Conservation (phyloP, 2,113 vertebrate species). For the Corythoichthys intestinalis region DNA sequence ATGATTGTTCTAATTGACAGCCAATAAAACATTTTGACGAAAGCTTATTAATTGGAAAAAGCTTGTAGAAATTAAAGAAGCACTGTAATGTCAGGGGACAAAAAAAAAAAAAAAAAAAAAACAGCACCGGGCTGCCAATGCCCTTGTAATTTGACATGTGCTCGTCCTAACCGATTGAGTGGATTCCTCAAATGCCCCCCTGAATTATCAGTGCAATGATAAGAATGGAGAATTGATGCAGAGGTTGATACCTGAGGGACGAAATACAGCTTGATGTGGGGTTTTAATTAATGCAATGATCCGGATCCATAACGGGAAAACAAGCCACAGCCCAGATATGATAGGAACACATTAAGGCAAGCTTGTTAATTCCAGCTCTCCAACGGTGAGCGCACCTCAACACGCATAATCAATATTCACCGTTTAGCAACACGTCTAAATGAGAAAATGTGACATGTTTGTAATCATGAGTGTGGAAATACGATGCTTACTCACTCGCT, state of each 20-base stretch:
- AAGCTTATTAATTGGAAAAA: constrained; percentile 44
- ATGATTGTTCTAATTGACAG: constrained; percentile 50
- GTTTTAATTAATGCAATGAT: constrained; percentile 45
- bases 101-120: constrained; percentile 8
- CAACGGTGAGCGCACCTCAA: constrained; percentile 17
- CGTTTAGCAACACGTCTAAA: not conserved
- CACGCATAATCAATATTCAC: not conserved
- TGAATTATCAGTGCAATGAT: constrained; percentile 30
- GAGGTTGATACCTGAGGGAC: constrained; percentile 6
- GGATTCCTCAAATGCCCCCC: constrained; percentile 33
- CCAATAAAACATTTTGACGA: constrained; percentile 32
- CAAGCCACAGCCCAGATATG: constrained; percentile 67
- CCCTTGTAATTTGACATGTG: constrained; percentile 61
- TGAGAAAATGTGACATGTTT: not conserved
- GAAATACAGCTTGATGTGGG: constrained; percentile 33
- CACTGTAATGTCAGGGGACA: constrained; percentile 30
- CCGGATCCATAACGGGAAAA: constrained; percentile 38
- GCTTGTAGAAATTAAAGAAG: constrained; percentile 22
- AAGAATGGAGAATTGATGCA: constrained; percentile 16
- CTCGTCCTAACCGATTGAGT: constrained; percentile 35
- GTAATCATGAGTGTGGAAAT: too few species aligned
- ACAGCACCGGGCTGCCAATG: constrained; percentile 46
- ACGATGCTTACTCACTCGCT: constrained; percentile 63
- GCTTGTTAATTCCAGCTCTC: constrained; percentile 57
- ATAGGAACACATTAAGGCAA: constrained; percentile 42